Percentiles rank a stretch among this genome's conserved stretches.
Evolutionary conservation across 2,113 vertebrate species (phyloP).

Genomic region (Hypomesus transpacificus): DNA sequence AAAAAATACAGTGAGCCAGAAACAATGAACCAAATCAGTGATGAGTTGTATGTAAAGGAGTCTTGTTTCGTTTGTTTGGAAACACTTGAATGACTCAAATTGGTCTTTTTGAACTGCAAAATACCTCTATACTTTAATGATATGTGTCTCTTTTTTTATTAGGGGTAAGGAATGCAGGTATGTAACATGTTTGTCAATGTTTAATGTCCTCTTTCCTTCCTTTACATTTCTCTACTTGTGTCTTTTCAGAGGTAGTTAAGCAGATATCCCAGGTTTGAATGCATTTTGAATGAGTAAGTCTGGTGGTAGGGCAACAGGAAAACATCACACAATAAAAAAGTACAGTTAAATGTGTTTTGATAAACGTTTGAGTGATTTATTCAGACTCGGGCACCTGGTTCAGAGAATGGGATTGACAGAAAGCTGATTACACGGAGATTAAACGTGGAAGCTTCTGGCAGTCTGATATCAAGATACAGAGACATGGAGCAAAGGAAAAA

Average conservation of each 20-base stretch:
- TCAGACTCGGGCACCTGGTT: neutral
- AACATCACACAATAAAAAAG: neutral
- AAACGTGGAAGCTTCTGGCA: neutral
- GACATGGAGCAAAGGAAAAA: neutral
- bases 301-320: neutral
- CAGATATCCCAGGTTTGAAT: constrained; percentile 3
- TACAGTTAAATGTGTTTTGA: constrained; percentile 2
- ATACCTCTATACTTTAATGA: no score
- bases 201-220: no score
- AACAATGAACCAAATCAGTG: neutral
- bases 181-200: no score
- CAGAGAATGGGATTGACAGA: neutral
- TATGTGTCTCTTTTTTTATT: no score
- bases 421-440: neutral
- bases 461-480: constrained; percentile 11
- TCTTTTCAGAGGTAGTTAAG: neutral
- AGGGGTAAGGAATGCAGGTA: no score
- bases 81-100: neutral
- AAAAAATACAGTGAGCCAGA: neutral
- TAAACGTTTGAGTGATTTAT: constrained; percentile 7
- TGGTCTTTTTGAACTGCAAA: no score
- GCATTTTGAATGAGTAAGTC: neutral
- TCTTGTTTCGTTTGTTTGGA: neutral
- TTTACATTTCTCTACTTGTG: neutral
- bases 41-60: constrained; percentile 1